phyloP scores from a whole-genome alignment of 2,113 vertebrate genomes.

The Neogale vison region DNA sequence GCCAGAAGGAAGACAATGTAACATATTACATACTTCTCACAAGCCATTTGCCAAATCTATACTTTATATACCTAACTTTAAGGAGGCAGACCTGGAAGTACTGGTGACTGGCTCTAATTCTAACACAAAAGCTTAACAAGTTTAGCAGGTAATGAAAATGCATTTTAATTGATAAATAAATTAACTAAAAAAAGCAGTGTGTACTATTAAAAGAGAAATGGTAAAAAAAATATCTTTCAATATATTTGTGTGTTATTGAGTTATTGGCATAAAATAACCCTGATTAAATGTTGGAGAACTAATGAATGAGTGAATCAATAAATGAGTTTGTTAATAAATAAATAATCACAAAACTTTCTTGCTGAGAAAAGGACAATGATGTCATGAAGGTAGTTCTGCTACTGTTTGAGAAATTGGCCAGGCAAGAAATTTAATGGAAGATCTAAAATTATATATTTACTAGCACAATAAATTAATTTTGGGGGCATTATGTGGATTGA shows the following conservation, averaged over 20 bases:
- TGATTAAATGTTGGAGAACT: background rate
- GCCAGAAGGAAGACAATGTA: background rate
- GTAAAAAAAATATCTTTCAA: background rate
- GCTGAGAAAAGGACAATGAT: background rate
- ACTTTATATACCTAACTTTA: background rate
- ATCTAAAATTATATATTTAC: background rate
- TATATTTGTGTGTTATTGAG: background rate
- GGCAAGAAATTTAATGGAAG: background rate
- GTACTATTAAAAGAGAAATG: background rate
- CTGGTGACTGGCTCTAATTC: background rate
- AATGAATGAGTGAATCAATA: background rate
- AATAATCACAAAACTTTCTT: background rate
- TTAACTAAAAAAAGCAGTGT: background rate
- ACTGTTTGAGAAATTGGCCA: background rate
- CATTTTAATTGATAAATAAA: background rate
- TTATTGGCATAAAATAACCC: background rate
- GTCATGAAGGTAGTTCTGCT: background rate
- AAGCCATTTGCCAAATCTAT: background rate
- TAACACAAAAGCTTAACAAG: constrained; percentile 38
- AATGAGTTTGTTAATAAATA: background rate
- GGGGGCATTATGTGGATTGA: background rate
- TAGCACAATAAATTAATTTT: background rate
- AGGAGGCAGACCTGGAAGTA: background rate
- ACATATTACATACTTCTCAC: background rate
- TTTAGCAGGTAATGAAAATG: background rate